A percentile compares a stretch with the other conserved stretches of the same genome.
Conservation (phyloP, 2,797 vertebrate genomes). For the Graptemys geographica region DNA sequence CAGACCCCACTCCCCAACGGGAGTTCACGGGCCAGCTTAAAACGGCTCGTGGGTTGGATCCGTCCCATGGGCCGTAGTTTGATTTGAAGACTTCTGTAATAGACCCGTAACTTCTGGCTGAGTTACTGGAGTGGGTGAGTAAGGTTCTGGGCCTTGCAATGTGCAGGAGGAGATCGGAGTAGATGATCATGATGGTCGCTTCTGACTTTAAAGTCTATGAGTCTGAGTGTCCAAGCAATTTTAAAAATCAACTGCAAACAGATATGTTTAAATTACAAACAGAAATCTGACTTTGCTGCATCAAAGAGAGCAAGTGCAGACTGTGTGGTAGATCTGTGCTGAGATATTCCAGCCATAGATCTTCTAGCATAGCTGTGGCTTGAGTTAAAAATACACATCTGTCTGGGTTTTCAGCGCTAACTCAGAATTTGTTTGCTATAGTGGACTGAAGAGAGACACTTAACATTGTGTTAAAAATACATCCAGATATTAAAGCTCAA, state of each 20-base stretch:
- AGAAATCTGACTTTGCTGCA: background rate
- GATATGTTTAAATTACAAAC: background rate
- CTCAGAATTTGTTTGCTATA: background rate
- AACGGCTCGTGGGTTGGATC: too few species aligned
- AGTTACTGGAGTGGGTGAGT: background rate
- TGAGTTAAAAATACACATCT: background rate
- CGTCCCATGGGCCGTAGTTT: too few species aligned
- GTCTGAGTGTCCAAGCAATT: background rate
- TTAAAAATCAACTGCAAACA: background rate
- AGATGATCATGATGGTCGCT: background rate
- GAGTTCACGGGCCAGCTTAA: too few species aligned
- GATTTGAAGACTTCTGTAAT: too few species aligned
- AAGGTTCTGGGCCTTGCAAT: background rate
- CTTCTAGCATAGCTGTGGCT: background rate
- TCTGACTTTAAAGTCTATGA: background rate
- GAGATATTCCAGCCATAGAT: background rate
- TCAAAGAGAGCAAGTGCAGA: background rate
- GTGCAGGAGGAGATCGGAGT: background rate
- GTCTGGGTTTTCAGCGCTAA: rapidly evolving
- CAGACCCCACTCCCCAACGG: too few species aligned
- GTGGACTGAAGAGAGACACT: background rate
- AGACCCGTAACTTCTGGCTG: too few species aligned
- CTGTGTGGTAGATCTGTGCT: background rate
- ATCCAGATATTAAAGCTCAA: background rate
- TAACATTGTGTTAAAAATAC: background rate